A percentile compares a stretch with the other conserved stretches of the same genome.
Evolutionary conservation across 2,113 vertebrate genomes (phyloP).

Genomic region (Bufo gargarizans): DNA sequence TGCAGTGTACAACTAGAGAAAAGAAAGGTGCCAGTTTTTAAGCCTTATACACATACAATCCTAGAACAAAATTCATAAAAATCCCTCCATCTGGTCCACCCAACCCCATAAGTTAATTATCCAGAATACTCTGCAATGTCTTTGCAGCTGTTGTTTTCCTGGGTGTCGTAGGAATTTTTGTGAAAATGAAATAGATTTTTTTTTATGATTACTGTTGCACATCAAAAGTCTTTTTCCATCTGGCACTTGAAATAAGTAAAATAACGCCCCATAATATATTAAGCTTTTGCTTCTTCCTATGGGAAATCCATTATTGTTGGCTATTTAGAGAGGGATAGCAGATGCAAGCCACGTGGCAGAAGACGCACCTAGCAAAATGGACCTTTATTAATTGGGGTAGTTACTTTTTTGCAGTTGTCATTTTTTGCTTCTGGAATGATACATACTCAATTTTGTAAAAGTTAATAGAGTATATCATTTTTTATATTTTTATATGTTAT

Average conservation of each 20-base stretch:
- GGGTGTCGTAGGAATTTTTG: constrained; percentile 20
- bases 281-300: constrained; percentile 9
- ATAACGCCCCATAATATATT: constrained; percentile 26
- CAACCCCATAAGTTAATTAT: constrained; percentile 30
- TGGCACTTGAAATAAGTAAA: constrained; percentile 24
- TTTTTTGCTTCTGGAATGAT: neutral
- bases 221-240: constrained; percentile 31
- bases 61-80: constrained; percentile 3
- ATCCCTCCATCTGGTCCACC: constrained; percentile 26
- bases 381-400: neutral
- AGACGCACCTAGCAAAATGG: neutral
- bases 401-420: neutral
- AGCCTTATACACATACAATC: neutral
- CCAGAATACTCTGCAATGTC: neutral
- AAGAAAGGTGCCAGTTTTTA: constrained; percentile 12
- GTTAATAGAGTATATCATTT: too few species aligned
- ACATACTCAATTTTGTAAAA: neutral
- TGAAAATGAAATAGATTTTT: constrained; percentile 24
- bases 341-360: neutral
- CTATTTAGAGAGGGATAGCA: constrained; percentile 16
- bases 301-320: constrained; percentile 25
- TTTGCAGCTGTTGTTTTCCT: constrained; percentile 30
- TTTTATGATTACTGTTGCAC: constrained; percentile 8
- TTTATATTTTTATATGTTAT: neutral
- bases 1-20: neutral